Conservation (phyloP, 2,888 invertebrate genomes). For the Macropis europaea region DNA sequence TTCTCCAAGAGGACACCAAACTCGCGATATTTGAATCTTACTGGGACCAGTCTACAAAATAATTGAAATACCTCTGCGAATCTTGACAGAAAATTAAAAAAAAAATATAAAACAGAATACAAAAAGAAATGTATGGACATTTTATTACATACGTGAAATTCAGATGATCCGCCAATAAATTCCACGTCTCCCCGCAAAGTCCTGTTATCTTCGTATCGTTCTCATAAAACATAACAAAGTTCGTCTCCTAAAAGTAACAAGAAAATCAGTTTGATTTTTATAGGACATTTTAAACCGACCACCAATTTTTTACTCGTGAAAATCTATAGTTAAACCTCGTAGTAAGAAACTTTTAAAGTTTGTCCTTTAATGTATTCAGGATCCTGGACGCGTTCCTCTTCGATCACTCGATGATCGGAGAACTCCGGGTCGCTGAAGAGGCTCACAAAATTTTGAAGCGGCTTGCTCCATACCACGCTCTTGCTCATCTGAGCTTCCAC, state of each 20-base stretch:
- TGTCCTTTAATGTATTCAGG: conserved; percentile 29
- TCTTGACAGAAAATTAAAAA: too few relatives aligned
- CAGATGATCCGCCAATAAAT: conserved; percentile 51
- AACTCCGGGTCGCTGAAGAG: conserved; percentile 31
- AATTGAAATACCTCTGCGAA: not conserved
- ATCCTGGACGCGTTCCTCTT: not conserved
- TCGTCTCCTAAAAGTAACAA: conserved; percentile 26
- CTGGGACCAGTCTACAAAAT: conserved; percentile 30
- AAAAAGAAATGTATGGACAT: not conserved
- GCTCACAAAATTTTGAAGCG: conserved; percentile 44
- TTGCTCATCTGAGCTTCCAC: not conserved
- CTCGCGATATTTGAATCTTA: not conserved
- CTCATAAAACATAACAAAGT: conserved; percentile 49
- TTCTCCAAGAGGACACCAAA: conserved; percentile 21
- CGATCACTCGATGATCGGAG: conserved; percentile 5
- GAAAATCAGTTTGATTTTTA: not conserved
- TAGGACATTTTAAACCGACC: not conserved
- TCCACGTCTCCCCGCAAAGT: conserved; percentile 62
- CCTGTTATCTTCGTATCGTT: conserved; percentile 56
- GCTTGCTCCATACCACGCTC: conserved; percentile 52
- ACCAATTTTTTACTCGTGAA: not conserved
- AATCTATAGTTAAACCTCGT: conserved; percentile 27
- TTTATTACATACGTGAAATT: conserved; percentile 63
- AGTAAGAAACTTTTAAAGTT: conserved; percentile 29
- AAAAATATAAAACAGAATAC: too few relatives aligned